Base-by-base conservation (phyloP, 2,797 vertebrate genomes). In the Apogon talboti region DNA sequence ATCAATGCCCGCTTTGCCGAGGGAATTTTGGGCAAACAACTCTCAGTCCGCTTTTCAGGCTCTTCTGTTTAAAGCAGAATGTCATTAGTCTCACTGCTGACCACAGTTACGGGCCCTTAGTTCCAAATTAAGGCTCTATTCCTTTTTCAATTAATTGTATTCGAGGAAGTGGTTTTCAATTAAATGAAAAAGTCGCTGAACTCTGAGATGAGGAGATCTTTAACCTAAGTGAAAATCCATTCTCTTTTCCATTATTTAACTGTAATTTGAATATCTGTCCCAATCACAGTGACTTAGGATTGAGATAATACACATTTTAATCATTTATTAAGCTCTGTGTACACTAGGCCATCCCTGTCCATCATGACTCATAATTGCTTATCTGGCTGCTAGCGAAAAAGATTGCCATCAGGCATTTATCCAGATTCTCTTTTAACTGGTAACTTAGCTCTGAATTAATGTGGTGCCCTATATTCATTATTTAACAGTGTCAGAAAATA, bases 91-190 rank as follows among this genome's bases (percentile, higher is more conserved):
- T 87, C 89, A 86, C 81, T 57, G 84, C 79, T 85, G 88, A 91
- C 89, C 89, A 85, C 86, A 80, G 88, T 90, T 89, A 87, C 84
- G 87, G 87, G 73, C 86, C 85, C 89, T 89, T 88, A 89, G 83
- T 84, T 90, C 83, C 85, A 86, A 90, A 91, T 92, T 86, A 92
- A 87, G 76, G 79, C 82, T 84, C 85, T 78, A 82, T 86, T 86
- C 83, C 87, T 78, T 82, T 89, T 91, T 87, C 87, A 89, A 87
- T 88, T 90, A 90, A 90, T 88, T 87, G 84, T 73, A 88, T 89
- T 90, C 54, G 35, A 83, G 88, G 85, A 92, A 86, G 87, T 76
- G 84, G 72, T 81, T 89, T 89, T 83, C 88, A 78, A 82, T 89
- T 90, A 85, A 83, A 89, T 84, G 78, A 83, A 83, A 89, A 91